Conservation (phyloP, 2,797 vertebrate species). For the Setipinna tenuifilis region DNA sequence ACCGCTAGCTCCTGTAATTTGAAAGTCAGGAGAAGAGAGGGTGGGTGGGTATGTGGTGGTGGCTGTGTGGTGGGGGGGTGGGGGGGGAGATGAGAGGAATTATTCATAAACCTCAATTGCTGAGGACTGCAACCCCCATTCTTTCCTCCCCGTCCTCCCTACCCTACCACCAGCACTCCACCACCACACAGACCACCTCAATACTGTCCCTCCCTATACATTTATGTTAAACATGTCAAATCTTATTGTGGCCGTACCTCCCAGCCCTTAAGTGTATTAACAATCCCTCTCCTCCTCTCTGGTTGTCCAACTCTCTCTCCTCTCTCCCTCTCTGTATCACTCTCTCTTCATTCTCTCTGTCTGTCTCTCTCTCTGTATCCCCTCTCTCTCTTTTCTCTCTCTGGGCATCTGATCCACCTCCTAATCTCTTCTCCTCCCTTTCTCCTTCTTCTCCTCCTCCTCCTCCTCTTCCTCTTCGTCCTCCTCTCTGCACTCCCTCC, state of each 20-base stretch:
- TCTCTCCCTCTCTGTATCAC: no score
- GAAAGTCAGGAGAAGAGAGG: constrained; percentile 69
- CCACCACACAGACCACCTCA: constrained; percentile 41
- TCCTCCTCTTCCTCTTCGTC: constrained; percentile 39
- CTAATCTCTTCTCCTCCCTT: constrained; percentile 20
- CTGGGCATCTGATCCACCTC: no score
- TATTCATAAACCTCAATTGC: constrained; percentile 80
- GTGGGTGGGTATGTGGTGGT: constrained; percentile 23
- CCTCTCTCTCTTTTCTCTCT: constrained; percentile 30
- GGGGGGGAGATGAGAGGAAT: constrained; percentile 72
- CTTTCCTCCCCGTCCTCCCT: constrained; percentile 1
- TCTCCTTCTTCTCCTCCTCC: constrained; percentile 34
- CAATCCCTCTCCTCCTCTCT: constrained; percentile 58
- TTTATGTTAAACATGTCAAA: constrained; percentile 88
- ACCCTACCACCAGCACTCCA: neutral
- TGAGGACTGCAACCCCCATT: constrained; percentile 46
- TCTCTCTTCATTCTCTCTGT: no score
- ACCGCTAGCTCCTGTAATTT: constrained; percentile 75
- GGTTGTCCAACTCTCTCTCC: no score
- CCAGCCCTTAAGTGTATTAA: constrained; percentile 77
- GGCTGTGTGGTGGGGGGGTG: constrained; percentile 59
- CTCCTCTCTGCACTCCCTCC: constrained; percentile 52
- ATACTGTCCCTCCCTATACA: constrained; percentile 65
- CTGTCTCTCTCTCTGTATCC: neutral
- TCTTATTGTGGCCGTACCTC: constrained; percentile 79